Evolutionary conservation across 1,140 invertebrate genomes (phyloP).

Genomic region (Parapsyche elsis): DNA sequence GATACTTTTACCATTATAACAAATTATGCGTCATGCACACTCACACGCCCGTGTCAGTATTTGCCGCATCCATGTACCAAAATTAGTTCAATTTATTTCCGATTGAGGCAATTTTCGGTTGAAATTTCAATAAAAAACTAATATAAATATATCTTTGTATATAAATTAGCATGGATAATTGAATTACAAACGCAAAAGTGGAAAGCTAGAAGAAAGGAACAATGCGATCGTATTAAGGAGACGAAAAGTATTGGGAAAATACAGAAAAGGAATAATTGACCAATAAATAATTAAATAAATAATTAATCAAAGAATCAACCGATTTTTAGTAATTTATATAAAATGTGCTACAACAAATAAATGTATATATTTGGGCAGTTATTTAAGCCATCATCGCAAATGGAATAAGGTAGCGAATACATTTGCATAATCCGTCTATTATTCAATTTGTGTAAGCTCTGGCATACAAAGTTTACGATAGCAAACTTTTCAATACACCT

Average conservation of each 20-base stretch:
- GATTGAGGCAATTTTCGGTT: not conserved
- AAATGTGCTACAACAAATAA: too few species aligned
- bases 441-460: conserved; percentile 19
- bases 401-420: not conserved
- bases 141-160: too few species aligned
- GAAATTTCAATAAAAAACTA: not conserved
- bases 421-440: conserved; percentile 21
- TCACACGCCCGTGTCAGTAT: not conserved
- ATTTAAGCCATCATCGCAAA: not conserved
- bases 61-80: not conserved
- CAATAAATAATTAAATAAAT: too few species aligned
- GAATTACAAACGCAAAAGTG: too few species aligned
- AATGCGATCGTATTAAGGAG: too few species aligned
- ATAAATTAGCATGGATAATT: too few species aligned
- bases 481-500: conserved; percentile 8
- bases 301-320: too few species aligned
- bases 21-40: conserved; percentile 5
- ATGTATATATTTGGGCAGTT: not conserved
- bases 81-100: not conserved
- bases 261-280: too few species aligned
- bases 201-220: too few species aligned
- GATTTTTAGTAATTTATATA: too few species aligned
- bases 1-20: conserved; percentile 28
- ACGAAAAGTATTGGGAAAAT: too few species aligned
- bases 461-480: not conserved